Evolutionary conservation across 2,797 vertebrate genomes (phyloP).

Genomic region (Pygocentrus nattereri): DNA sequence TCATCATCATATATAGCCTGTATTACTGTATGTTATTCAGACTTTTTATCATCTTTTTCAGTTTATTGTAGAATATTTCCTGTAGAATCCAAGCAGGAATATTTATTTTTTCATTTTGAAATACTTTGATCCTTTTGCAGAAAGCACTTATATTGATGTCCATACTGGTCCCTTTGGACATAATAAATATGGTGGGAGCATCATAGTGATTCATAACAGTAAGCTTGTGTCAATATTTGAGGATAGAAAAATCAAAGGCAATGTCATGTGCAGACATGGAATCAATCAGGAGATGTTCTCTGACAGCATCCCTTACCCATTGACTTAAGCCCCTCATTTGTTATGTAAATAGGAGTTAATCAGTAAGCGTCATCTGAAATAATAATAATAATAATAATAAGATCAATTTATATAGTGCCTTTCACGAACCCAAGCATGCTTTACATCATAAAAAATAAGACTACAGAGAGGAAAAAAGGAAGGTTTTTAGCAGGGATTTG

Average conservation of each 20-base stretch:
- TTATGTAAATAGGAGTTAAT: conserved; percentile 52
- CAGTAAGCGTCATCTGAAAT: conserved; percentile 15
- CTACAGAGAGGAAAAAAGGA: no score
- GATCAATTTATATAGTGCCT: no score
- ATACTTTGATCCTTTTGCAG: neutral
- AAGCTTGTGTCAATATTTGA: conserved; percentile 42
- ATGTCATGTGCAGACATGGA: conserved; percentile 45
- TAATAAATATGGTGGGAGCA: conserved; percentile 1
- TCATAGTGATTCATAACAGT: conserved; percentile 19
- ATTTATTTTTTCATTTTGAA: neutral
- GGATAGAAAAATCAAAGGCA: conserved; percentile 34
- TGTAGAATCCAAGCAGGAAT: neutral
- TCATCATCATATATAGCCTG: neutral
- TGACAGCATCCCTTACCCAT: conserved; percentile 30
- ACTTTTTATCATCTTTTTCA: neutral
- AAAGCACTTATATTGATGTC: neutral
- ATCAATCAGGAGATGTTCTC: conserved; percentile 36
- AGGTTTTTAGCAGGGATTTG: no score
- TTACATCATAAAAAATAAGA: no score
- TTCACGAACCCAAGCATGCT: no score
- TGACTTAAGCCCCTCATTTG: conserved; percentile 51
- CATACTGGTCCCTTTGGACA: neutral
- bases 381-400: no score
- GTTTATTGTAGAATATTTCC: neutral
- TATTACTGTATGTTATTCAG: neutral